Evolutionary conservation across 1,140 invertebrate species (phyloP), one percentile per base, ranked within the genome.

Genomic region (Atta texana): DNA sequence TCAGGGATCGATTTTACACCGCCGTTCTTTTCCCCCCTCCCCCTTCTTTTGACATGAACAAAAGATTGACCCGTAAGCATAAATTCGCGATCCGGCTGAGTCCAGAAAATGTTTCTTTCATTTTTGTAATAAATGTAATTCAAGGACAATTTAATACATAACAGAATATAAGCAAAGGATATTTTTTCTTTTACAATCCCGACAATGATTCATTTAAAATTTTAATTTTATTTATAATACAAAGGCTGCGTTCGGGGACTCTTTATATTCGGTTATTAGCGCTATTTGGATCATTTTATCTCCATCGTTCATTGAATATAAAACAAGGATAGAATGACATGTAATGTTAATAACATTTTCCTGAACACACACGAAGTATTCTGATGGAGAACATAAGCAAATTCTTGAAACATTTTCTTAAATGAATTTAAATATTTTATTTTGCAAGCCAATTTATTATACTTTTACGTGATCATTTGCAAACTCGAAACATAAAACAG

Each of bases 321-420:
- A 44, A 44, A 8, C 39, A 44, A 44, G 8, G 8, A 44, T 44
- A 44, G 39, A 44, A 44, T 39, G 34, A 39, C 34, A 39, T 3
- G 1, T 44, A 44, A 1, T 10, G 2, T 10, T 44, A 44, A 44
- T 44, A 44, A 8, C 2, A 0, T 10, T 10, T 44, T 2, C 39
- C 8, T 44, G 8, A 44, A 44, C 8, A 10, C 39, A 44, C 39
- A 21, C 18, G 7, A 24, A 75, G 31, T 63, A 61, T 66, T 31
- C 24, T 71, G n/a, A 78, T 14, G 5, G 8, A 78, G 2, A 66
- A 74, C 14, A 63, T 51, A 75, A 75, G 18, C 10, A 75, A 76
- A 1, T 68, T 80, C 39, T 64, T 6, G 87, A 90, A 90, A 91
- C 87, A 90, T 91, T 88, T 91, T 88, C 89, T 90, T 80, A 14